Percentiles rank a stretch among this genome's conserved stretches.
Evolutionary conservation across 2,113 vertebrate genomes (phyloP).

Genomic region (Cottus gobio): DNA sequence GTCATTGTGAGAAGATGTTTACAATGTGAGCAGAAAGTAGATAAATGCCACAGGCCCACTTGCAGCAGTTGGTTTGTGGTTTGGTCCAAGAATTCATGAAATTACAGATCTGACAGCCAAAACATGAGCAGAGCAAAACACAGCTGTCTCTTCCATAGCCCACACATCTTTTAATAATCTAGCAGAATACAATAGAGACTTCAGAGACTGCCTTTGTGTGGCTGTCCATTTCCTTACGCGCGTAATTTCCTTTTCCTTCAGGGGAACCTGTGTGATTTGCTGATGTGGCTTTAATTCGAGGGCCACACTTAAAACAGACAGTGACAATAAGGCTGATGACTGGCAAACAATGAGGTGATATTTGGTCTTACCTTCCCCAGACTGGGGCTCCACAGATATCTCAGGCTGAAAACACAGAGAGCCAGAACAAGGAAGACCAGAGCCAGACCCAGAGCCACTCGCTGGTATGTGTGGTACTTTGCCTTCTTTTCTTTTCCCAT

Average conservation of each 20-base stretch:
- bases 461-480: slow-evolving; percentile 72
- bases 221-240: slow-evolving; percentile 42
- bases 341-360: slow-evolving; percentile 12
- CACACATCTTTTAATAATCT: slow-evolving; percentile 70
- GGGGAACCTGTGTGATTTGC: slow-evolving; percentile 56
- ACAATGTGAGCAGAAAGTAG: slow-evolving; percentile 59
- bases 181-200: slow-evolving; percentile 42
- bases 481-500: slow-evolving; percentile 74
- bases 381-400: slow-evolving; percentile 79
- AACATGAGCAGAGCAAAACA: slow-evolving; percentile 53
- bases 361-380: slow-evolving; percentile 79
- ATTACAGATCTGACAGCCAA: slow-evolving; percentile 68
- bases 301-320: slow-evolving; percentile 43
- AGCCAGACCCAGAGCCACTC: slow-evolving; percentile 71
- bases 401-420: slow-evolving; percentile 77
- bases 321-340: slow-evolving; percentile 40
- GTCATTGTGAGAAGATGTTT: slow-evolving; percentile 61
- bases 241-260: slow-evolving; percentile 44
- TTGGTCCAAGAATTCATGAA: slow-evolving; percentile 51
- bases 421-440: slow-evolving; percentile 77
- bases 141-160: slow-evolving; percentile 55
- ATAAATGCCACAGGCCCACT: slow-evolving; percentile 54
- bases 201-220: slow-evolving; percentile 50
- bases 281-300: slow-evolving; percentile 63
- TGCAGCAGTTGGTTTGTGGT: slow-evolving; percentile 40